phyloP scores from a whole-genome alignment of 2,888 invertebrate genomes.

The Sinotaia quadrata region DNA sequence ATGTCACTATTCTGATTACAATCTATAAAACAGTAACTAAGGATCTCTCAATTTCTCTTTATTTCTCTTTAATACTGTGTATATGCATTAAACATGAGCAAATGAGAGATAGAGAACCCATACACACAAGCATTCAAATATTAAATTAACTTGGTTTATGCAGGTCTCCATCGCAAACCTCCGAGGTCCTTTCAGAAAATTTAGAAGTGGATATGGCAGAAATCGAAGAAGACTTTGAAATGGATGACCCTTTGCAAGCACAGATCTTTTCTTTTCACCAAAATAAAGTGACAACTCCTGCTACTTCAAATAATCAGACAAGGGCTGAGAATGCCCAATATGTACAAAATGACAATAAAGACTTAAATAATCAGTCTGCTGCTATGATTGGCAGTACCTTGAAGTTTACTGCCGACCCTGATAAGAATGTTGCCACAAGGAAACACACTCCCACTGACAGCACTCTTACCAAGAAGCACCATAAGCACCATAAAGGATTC shows the following conservation, averaged over 20 bases:
- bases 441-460: too few relatives aligned
- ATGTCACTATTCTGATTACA: too few relatives aligned
- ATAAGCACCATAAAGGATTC: too few relatives aligned
- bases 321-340: neutral
- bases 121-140: too few relatives aligned
- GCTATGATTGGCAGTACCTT: neutral
- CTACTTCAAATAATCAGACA: neutral
- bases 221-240: slow-evolving; percentile 49
- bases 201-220: slow-evolving; percentile 25
- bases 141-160: too few relatives aligned
- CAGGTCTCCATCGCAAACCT: slow-evolving; percentile 14
- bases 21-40: too few relatives aligned
- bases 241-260: slow-evolving; percentile 15
- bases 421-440: neutral
- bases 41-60: too few relatives aligned
- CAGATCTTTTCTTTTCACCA: slow-evolving; percentile 14
- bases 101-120: too few relatives aligned
- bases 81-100: too few relatives aligned
- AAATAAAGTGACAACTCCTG: neutral
- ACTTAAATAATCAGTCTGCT: neutral
- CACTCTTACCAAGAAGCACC: too few relatives aligned
- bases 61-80: too few relatives aligned
- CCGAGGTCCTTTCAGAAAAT: slow-evolving; percentile 28
- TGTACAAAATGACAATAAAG: too few relatives aligned
- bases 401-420: neutral